These are phyloP conservation scores for Amyelois transitella DNA, from an alignment of 1,140 invertebrate genomes.

Conservation along the genomic window DNA sequence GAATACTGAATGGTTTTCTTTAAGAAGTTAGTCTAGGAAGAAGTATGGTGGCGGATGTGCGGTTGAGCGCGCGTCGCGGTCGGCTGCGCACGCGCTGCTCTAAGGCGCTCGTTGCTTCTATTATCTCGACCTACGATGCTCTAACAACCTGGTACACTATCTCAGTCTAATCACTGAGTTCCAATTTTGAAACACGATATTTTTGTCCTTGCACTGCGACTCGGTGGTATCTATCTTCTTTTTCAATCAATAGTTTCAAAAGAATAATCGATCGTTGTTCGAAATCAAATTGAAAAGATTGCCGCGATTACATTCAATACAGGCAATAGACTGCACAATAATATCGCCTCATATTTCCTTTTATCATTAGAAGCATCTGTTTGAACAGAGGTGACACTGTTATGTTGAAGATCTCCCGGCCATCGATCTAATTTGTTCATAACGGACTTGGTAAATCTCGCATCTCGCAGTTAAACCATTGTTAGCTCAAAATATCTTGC, in stretches of 20 bases:
- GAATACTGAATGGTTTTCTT: conserved; percentile 10
- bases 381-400: conserved; percentile 39
- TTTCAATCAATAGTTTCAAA: neutral
- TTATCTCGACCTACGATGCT: conserved; percentile 47
- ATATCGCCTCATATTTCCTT: conserved; percentile 26
- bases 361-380: conserved; percentile 43
- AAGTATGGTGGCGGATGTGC: conserved; percentile 58
- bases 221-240: neutral
- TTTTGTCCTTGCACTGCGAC: neutral
- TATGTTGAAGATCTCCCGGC: conserved; percentile 28
- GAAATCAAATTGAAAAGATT: neutral
- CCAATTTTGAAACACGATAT: neutral
- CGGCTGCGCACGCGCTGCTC: conserved; percentile 47
- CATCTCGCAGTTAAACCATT: conserved; percentile 26
- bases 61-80: conserved; percentile 57
- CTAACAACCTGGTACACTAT: conserved; percentile 25
- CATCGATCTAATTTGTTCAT: conserved; percentile 42
- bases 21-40: conserved; percentile 45
- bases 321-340: neutral
- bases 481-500: conserved; percentile 12
- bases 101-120: conserved; percentile 52
- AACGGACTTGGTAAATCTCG: conserved; percentile 34
- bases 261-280: neutral
- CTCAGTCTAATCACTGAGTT: neutral
- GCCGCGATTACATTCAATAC: neutral